Evolutionary conservation across 2,888 invertebrate genomes (phyloP).

Genomic region (Rhogogaster chlorosoma): DNA sequence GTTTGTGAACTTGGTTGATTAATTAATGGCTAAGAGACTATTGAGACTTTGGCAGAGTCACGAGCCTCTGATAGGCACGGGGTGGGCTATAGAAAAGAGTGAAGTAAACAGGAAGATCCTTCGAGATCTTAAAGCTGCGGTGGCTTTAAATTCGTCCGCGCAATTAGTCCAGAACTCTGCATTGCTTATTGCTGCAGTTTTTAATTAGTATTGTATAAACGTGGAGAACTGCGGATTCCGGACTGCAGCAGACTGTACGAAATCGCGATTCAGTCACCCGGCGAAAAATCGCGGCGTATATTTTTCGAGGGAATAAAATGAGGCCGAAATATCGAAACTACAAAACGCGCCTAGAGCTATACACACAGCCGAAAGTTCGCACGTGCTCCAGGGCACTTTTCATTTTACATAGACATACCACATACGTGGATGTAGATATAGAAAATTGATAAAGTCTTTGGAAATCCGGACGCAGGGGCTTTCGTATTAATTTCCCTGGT

Average conservation of each 20-base stretch:
- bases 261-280: neutral
- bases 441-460: slow-evolving; percentile 66
- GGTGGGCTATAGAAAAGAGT: neutral
- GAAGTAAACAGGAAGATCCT: neutral
- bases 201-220: neutral
- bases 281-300: neutral
- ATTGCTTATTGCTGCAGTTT: neutral
- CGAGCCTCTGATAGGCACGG: neutral
- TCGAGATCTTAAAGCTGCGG: neutral
- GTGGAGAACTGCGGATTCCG: neutral
- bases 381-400: slow-evolving; percentile 29
- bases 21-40: slow-evolving; percentile 30
- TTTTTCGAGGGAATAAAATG: slow-evolving; percentile 9
- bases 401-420: neutral
- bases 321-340: slow-evolving; percentile 15
- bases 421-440: neutral
- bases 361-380: neutral
- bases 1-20: neutral
- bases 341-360: neutral
- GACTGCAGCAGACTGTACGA: neutral
- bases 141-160: neutral
- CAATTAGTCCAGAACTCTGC: neutral
- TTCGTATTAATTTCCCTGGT: slow-evolving; percentile 70
- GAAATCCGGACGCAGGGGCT: slow-evolving; percentile 61
- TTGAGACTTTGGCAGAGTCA: slow-evolving; percentile 18